phyloP scores from a whole-genome alignment of 53 echinoderm and acorn worm species.

The Henricia sp. region DNA sequence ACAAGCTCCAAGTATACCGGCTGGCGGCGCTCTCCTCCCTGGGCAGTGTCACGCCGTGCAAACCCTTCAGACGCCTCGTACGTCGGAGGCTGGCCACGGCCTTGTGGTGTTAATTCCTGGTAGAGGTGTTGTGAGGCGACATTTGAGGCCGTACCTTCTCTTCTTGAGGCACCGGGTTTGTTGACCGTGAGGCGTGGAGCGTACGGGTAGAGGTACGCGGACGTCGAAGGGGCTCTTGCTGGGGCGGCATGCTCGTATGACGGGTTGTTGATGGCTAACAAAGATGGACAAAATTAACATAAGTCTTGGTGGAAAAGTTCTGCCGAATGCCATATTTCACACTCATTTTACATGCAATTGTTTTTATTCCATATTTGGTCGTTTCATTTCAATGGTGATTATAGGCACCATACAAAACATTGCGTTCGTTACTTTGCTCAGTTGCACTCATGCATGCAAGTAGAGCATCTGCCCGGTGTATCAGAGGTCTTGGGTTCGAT shows the following conservation, averaged over 20 bases:
- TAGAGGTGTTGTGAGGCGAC: neutral
- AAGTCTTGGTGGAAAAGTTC: too few species aligned
- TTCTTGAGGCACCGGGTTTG: neutral
- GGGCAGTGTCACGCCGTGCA: too few species aligned
- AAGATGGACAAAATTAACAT: too few species aligned
- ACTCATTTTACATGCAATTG: too few species aligned
- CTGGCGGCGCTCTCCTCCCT: conserved; percentile 29
- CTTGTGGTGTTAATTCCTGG: conserved; percentile 27
- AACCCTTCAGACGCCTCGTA: conserved; percentile 48
- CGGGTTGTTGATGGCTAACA: conserved; percentile 37
- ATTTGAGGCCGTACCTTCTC: neutral
- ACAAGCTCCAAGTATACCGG: conserved; percentile 56
- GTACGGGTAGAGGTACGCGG: conserved; percentile 39
- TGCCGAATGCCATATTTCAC: too few species aligned
- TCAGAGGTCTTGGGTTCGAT: too few species aligned
- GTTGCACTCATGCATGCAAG: too few species aligned
- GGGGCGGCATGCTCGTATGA: conserved; percentile 13
- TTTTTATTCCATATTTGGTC: too few species aligned
- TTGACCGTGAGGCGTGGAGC: conserved; percentile 44
- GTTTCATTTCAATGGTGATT: too few species aligned
- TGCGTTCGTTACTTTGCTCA: too few species aligned
- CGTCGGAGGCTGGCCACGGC: conserved; percentile 27
- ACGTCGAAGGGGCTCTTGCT: neutral
- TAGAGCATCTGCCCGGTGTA: too few species aligned
- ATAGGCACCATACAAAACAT: too few species aligned